Conservation (phyloP, 2,797 vertebrate species). For the Bovichtus variegatus region DNA sequence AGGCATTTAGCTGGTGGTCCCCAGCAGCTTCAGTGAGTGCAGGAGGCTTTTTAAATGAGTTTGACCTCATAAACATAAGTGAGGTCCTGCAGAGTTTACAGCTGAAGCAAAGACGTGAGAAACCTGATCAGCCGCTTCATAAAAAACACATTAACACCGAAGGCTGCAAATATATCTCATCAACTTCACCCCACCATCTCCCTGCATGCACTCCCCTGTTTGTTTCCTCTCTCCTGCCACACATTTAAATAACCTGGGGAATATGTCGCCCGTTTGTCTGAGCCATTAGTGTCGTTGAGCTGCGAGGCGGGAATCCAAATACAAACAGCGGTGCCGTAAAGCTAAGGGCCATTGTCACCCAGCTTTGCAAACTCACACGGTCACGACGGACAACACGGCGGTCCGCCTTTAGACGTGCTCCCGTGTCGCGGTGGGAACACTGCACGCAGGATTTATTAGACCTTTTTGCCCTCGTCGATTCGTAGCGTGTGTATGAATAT, state of each 20-base stretch:
- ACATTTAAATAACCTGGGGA: neutral
- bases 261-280: neutral
- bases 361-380: conserved; percentile 77
- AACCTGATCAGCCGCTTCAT: neutral
- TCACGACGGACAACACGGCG: conserved; percentile 58
- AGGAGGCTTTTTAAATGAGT: neutral
- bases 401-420: conserved; percentile 25
- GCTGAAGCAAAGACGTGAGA: neutral
- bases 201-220: neutral
- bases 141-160: neutral
- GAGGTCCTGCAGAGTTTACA: neutral
- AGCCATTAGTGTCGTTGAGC: conserved; percentile 57
- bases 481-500: neutral
- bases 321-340: conserved; percentile 77
- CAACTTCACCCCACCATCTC: neutral
- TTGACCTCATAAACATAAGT: neutral
- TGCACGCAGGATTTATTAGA: neutral
- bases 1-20: neutral
- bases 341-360: conserved; percentile 70
- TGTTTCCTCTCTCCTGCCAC: neutral
- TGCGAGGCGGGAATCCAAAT: conserved; percentile 71
- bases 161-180: neutral
- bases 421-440: neutral
- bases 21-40: neutral
- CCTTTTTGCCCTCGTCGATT: neutral